Base-by-base conservation (phyloP, 1,140 invertebrate species). In the Tenebrio molitor region DNA sequence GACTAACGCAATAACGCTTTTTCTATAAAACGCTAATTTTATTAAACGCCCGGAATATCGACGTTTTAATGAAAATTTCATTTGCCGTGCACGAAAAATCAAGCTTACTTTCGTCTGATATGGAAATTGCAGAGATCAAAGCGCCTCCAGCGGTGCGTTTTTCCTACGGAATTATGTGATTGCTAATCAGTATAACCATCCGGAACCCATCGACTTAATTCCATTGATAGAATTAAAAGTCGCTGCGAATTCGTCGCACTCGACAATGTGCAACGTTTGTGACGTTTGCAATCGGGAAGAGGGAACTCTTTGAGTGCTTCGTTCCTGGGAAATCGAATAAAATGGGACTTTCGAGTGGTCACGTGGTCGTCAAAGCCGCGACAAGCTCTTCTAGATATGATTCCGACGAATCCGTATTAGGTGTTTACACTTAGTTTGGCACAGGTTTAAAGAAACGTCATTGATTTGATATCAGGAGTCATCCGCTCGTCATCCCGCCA, bases 21-120 rank as follows among this genome's bases (percentile, higher is more conserved):
- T 77, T 71, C 75, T 76, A 72, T 69, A 76, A 76, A 74, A 74
- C 74, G 72, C 76, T 76, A 79, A 79, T 79, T 79, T 76, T 74
- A 79, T 79, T 79, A 79, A 79, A 75, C 74, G 72, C 74, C 63
- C 74, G 64, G 70, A 71, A 73, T 79, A 79, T 79, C 76, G 77
- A 77, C 77, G 72, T 79, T 76, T 76, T 79, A 79, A 79, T 79
- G 77, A 77, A 79, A 79, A 79, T 77, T 77, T 79, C 74, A 77
- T 79, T 79, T 74, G 67, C 64, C 68, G 73, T 63, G 74, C 71
- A 76, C 69, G 73, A 77, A 76, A 76, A 76, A 78, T 77, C 74
- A 77, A 74, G 71, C 71, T 65, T 73, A 63, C 53, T 67, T 69
- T 70, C 58, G 53, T 73, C 58, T 69, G 62, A 72, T 74, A 75